Evolutionary conservation across 1,140 invertebrate genomes (phyloP).

Genomic region (Proales similis): DNA sequence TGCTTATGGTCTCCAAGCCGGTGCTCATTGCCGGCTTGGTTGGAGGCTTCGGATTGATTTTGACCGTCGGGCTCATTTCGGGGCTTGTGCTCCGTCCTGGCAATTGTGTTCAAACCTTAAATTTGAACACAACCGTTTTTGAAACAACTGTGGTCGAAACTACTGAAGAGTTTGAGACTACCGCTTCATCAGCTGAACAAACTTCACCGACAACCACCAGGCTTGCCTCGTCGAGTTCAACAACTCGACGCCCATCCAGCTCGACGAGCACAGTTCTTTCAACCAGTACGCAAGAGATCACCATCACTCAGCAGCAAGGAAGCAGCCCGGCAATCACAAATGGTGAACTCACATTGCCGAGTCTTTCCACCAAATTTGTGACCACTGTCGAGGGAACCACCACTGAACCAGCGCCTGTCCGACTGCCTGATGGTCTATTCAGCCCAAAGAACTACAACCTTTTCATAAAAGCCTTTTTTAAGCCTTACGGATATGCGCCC

Average conservation of each 20-base stretch:
- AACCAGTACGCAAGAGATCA: neutral
- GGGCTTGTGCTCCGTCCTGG: slow-evolving; percentile 20
- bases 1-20: neutral
- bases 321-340: too few relatives aligned
- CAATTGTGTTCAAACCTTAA: slow-evolving; percentile 32
- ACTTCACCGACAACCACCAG: neutral
- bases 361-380: too few relatives aligned
- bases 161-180: neutral
- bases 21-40: neutral
- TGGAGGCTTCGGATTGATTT: neutral
- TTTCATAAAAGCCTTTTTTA: slow-evolving; percentile 16
- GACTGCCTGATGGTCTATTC: slow-evolving; percentile 16
- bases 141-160: neutral
- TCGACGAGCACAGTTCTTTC: neutral
- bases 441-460: slow-evolving; percentile 8
- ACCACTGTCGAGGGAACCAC: too few relatives aligned
- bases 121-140: neutral
- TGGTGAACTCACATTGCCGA: too few relatives aligned
- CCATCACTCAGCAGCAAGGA: neutral
- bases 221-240: neutral
- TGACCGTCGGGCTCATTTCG: slow-evolving; percentile 10
- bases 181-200: neutral
- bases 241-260: neutral
- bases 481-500: slow-evolving; percentile 3
- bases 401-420: neutral